Percentiles rank a stretch among this genome's conserved stretches.
Conservation (phyloP, 2,113 vertebrate species). For the Chiloscyllium plagiosum region DNA sequence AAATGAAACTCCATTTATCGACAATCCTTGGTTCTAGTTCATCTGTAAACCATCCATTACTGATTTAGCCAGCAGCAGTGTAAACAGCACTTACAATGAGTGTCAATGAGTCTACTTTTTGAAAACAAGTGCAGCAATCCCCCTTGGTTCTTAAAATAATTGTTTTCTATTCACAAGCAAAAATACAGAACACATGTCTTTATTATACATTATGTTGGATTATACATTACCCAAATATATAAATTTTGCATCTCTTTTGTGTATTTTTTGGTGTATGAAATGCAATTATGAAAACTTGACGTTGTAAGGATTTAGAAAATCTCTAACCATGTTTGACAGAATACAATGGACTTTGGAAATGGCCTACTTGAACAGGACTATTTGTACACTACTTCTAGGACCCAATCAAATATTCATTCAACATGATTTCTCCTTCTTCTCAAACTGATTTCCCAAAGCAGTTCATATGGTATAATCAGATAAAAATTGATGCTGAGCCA, state of each 20-base stretch:
- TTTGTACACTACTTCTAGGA: not conserved
- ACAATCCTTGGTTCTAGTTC: no score
- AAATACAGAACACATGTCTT: no score
- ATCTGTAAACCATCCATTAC: no score
- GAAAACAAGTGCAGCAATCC: not conserved
- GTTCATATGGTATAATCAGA: no score
- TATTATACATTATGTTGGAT: not conserved
- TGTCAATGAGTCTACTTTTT: no score
- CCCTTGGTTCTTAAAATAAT: no score
- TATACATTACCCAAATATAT: not conserved
- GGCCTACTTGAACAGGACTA: not conserved
- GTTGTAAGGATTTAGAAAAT: not conserved
- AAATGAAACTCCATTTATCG: no score
- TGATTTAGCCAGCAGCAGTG: not conserved
- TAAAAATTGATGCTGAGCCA: not conserved
- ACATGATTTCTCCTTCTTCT: not conserved
- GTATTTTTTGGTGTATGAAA: not conserved
- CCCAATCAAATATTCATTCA: not conserved
- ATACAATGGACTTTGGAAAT: not conserved
- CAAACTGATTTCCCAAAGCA: not conserved
- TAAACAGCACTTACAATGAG: not conserved
- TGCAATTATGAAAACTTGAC: not conserved
- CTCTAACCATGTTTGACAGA: not conserved
- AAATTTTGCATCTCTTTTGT: not conserved
- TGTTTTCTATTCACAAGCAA: no score